Conservation (phyloP, 2,797 vertebrate genomes). For the Darevskia mixta region DNA sequence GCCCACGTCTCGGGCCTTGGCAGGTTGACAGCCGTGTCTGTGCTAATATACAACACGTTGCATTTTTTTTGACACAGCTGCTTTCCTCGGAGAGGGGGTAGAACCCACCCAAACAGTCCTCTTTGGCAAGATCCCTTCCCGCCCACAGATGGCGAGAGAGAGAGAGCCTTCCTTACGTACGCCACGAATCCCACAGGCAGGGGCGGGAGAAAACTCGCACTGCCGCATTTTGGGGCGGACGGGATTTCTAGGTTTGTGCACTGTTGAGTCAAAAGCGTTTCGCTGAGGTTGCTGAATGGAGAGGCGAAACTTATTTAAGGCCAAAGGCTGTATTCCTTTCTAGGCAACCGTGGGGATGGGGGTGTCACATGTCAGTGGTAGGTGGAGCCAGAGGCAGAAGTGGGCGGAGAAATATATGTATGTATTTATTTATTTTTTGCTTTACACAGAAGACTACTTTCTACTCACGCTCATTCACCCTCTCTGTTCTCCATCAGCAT, state of each 20-base stretch:
- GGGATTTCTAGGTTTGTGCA: neutral
- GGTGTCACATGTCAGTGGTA: no score
- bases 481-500: no score
- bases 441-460: no score
- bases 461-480: no score
- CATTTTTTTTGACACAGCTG: neutral
- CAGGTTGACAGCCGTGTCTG: slow-evolving; percentile 1
- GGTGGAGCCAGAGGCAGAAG: no score
- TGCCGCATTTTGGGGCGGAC: neutral
- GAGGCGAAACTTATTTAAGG: no score
- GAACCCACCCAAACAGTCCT: slow-evolving; percentile 28
- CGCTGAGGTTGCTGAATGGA: no score
- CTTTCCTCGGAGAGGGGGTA: neutral
- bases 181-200: neutral
- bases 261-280: no score
- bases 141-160: neutral
- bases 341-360: no score
- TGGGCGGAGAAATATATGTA: no score
- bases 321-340: no score
- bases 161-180: neutral
- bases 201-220: neutral
- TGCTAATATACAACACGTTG: neutral
- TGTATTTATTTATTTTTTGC: no score
- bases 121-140: slow-evolving; percentile 19
- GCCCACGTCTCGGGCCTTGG: slow-evolving; percentile 10